A percentile compares a stretch with the other conserved stretches of the same genome.
phyloP scores from a whole-genome alignment of 2,888 invertebrate species.

The Meandrusa payeni region DNA sequence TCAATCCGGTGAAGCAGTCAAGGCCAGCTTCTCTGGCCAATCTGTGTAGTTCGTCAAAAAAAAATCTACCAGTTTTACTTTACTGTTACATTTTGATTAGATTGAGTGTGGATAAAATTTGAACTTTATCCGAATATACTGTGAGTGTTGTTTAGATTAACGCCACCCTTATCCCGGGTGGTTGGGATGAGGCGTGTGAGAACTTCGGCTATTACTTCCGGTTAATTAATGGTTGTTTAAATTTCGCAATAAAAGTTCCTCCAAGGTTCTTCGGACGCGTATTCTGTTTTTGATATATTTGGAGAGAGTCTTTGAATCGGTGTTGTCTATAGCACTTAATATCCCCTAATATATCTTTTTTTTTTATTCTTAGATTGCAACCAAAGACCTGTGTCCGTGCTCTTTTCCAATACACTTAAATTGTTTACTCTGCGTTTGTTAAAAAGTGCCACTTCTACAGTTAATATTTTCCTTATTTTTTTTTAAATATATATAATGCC shows the following conservation, averaged over 20 bases:
- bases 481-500: too few species aligned
- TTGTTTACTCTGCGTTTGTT: too few species aligned
- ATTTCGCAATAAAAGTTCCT: constrained; percentile 62
- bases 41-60: constrained; percentile 6
- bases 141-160: constrained; percentile 8
- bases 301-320: constrained; percentile 47
- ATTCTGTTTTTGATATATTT: constrained; percentile 60
- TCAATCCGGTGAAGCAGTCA: too few species aligned
- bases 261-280: constrained; percentile 34
- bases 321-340: constrained; percentile 36
- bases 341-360: constrained; percentile 4
- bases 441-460: too few species aligned
- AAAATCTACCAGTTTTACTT: constrained; percentile 2
- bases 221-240: constrained; percentile 64
- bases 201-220: constrained; percentile 63
- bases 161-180: neutral
- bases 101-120: neutral
- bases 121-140: constrained; percentile 10
- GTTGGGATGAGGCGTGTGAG: constrained; percentile 15
- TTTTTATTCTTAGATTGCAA: too few species aligned
- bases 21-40: too few species aligned
- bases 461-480: too few species aligned
- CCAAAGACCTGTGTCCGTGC: too few species aligned
- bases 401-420: too few species aligned
- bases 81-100: constrained; percentile 2